A percentile compares a stretch with the other conserved stretches of the same genome.
phyloP scores from a whole-genome alignment of 2,888 invertebrate species.

The Metopia argyrocephala region DNA sequence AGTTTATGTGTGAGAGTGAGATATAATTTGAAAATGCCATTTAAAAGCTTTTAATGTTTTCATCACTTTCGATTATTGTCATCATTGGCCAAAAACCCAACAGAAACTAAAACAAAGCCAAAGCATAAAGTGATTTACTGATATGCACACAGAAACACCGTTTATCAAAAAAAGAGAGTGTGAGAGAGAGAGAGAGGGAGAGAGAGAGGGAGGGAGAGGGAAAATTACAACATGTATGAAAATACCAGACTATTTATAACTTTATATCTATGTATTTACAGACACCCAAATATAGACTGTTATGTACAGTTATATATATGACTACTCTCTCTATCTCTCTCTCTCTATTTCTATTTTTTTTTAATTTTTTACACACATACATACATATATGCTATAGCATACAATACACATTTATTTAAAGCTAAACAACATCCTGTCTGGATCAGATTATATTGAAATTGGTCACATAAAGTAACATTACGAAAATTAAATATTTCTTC shows the following conservation, averaged over 20 bases:
- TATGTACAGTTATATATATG: too few relatives aligned
- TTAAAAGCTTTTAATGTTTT: constrained; percentile 64
- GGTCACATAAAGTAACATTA: constrained; percentile 44
- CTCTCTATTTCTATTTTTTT: too few relatives aligned
- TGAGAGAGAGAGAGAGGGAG: not conserved
- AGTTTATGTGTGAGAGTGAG: not conserved
- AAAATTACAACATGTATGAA: not conserved
- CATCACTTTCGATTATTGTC: constrained; percentile 64
- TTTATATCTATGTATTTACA: too few relatives aligned
- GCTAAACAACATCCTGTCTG: constrained; percentile 60
- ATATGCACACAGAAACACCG: not conserved
- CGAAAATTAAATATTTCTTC: constrained; percentile 22
- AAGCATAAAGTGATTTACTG: not conserved
- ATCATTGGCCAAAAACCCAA: constrained; percentile 32
- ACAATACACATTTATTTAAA: not conserved
- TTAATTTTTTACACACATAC: not conserved
- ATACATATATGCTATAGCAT: not conserved
- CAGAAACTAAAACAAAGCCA: not conserved
- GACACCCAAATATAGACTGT: too few relatives aligned
- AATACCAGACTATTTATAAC: constrained; percentile 36
- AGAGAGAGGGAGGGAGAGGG: not conserved
- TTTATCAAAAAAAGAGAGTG: not conserved
- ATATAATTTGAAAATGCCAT: constrained; percentile 47
- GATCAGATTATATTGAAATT: constrained; percentile 61
- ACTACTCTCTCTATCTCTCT: too few relatives aligned